phyloP scores from a whole-genome alignment of 2,113 vertebrate species.

The Cygnus buccinator region DNA sequence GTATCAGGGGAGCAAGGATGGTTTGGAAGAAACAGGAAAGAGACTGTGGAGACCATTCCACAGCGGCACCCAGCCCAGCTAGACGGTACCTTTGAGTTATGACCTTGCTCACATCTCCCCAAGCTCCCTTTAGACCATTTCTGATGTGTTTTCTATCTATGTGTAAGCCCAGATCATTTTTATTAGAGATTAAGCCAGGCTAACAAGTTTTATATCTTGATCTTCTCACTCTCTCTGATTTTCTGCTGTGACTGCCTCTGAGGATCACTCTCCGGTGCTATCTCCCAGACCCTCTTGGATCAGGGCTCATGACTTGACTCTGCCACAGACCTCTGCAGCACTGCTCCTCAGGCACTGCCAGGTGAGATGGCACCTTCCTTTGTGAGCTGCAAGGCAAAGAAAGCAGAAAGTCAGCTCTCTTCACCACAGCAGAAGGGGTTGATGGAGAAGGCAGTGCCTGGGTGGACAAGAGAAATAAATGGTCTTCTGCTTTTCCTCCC shows the following conservation, averaged over 20 bases:
- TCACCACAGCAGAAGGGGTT: neutral
- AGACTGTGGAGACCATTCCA: neutral
- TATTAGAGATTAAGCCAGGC: neutral
- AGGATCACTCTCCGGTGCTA: neutral
- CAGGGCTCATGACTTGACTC: neutral
- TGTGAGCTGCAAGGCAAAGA: neutral
- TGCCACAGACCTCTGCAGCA: neutral
- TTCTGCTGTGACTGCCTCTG: neutral
- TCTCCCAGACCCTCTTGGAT: neutral
- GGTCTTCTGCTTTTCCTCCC: neutral
- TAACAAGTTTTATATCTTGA: neutral
- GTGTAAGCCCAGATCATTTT: neutral
- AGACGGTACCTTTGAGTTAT: neutral
- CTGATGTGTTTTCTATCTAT: neutral
- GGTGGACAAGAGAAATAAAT: neutral
- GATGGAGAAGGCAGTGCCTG: neutral
- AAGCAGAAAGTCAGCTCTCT: neutral
- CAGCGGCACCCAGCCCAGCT: neutral
- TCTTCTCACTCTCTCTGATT: neutral
- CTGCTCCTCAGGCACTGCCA: neutral
- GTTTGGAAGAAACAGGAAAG: neutral
- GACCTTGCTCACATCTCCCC: neutral
- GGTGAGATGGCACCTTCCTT: neutral
- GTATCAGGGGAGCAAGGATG: neutral
- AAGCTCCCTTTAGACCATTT: neutral